Conservation (phyloP, 2,797 vertebrate genomes). For the Strix occidentalis region DNA sequence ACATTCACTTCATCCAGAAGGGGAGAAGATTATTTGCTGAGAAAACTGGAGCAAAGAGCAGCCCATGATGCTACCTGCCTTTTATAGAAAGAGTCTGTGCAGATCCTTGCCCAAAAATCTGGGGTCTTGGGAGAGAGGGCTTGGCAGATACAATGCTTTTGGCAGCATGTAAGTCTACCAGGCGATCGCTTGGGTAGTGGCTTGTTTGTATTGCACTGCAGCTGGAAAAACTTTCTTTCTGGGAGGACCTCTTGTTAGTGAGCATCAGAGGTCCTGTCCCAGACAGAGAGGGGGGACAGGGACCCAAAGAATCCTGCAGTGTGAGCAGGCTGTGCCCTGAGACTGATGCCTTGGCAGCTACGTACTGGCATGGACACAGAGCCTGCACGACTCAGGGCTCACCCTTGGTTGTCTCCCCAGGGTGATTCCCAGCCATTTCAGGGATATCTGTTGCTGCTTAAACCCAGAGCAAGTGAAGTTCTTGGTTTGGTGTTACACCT, state of each 20-base stretch:
- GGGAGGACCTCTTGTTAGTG: not conserved
- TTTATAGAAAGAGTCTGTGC: not conserved
- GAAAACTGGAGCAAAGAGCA: not conserved
- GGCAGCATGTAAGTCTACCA: not conserved
- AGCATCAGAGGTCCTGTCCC: not conserved
- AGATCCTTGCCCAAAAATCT: not conserved
- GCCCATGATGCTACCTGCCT: not conserved
- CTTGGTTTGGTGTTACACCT: not conserved
- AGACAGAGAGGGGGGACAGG: not conserved
- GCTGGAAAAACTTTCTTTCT: not conserved
- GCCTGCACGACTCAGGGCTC: not conserved
- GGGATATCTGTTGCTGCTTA: not conserved
- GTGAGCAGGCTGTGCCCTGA: not conserved
- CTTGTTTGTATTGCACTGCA: not conserved
- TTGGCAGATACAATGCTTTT: not conserved
- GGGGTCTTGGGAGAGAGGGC: not conserved
- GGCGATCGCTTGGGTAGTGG: not conserved
- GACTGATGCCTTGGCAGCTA: not conserved
- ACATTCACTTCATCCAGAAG: not conserved
- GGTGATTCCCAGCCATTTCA: not conserved
- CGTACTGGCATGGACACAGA: not conserved
- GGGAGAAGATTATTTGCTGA: not conserved
- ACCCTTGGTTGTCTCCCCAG: accelerated
- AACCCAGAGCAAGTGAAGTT: not conserved
- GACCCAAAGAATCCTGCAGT: accelerated